Conservation (phyloP, 1,140 invertebrate species). For the Pseudomyrmex pallidus region DNA sequence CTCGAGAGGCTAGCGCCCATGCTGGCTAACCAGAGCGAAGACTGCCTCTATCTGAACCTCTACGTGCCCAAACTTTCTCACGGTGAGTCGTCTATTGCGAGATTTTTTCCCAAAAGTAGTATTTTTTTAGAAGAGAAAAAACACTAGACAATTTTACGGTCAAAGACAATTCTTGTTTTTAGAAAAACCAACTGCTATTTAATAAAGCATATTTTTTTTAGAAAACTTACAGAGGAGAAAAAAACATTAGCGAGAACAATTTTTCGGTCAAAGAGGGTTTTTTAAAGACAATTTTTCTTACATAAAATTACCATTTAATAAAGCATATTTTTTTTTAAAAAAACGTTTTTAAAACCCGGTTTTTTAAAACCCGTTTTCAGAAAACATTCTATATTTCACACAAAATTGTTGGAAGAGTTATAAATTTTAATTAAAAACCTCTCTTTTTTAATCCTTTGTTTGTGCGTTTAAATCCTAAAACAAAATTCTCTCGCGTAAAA, state of each 20-base stretch:
- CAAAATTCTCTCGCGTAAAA: not conserved
- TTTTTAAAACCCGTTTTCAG: too few relatives aligned
- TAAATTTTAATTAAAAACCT: too few relatives aligned
- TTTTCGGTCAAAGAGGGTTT: too few relatives aligned
- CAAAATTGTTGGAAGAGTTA: too few relatives aligned
- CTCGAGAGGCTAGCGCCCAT: constrained; percentile 92
- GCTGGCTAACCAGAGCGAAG: constrained; percentile 96
- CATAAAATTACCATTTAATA: not conserved
- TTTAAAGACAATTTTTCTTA: too few relatives aligned
- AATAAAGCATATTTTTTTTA: not conserved
- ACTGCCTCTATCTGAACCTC: constrained; percentile 98
- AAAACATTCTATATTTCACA: too few relatives aligned
- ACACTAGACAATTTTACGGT: too few relatives aligned
- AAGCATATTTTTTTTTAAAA: not conserved
- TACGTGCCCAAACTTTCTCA: constrained; percentile 92
- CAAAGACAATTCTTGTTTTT: too few relatives aligned
- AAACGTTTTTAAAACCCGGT: too few relatives aligned
- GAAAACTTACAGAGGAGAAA: not conserved
- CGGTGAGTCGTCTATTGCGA: constrained; percentile 87
- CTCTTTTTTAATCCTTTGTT: too few relatives aligned
- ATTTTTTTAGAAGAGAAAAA: not conserved
- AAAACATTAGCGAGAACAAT: too few relatives aligned
- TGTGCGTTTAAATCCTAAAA: too few relatives aligned
- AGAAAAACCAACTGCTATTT: not conserved
- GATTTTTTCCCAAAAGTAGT: not conserved